Base-by-base conservation (phyloP, 2,888 invertebrate genomes). In the Lobophora halterata region DNA sequence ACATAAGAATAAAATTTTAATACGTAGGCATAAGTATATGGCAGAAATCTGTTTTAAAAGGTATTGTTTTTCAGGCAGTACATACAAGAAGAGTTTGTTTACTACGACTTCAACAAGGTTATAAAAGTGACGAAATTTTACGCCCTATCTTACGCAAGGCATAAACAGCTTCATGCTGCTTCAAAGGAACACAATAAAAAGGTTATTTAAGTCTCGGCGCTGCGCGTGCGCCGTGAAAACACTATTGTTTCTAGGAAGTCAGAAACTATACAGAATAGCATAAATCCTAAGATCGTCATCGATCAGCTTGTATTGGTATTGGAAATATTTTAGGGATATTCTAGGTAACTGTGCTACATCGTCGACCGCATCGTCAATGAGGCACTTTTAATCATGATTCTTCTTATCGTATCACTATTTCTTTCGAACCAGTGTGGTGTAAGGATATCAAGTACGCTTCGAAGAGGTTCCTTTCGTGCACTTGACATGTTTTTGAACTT, bases 231-330 rank as follows among this genome's bases (percentile, higher is more conserved):
- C 17, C 31, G 25, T 21, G 20, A 28, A 24, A 44, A 28, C 27
- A 13, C 41, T 27, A 47, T 45, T 42, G 46, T 52, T 52, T 49
- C 49, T 41, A 18, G 25, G 47, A 39, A 38, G 16, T n/a, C n/a
- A n/a, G 29, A 36, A 39, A 35, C 41, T 30, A 39, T 23, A 40
- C 38, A 44, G 31, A 36, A 44, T 44, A 26, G 35, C 39, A 41
- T 49, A 52, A 46, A 41, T 46, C 38, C 39, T 31, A 29, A 23
- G 21, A 41, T 48, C 29, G 35, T 27, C 37, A 42, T 45, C 45
- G 38, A 49, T 49, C 48, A 48, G 24, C 23, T 27, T 18, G 26
- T 31, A 10, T 13, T 20, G 24, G 40, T 28, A 24, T 26, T 40
- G 35, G 26, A 24, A 24, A 24, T 25, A 29, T 42, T 8, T 1